Evolutionary conservation across 1,140 invertebrate species (phyloP), one percentile per base, ranked within the genome.

Genomic region (Cyclargus thomasi): DNA sequence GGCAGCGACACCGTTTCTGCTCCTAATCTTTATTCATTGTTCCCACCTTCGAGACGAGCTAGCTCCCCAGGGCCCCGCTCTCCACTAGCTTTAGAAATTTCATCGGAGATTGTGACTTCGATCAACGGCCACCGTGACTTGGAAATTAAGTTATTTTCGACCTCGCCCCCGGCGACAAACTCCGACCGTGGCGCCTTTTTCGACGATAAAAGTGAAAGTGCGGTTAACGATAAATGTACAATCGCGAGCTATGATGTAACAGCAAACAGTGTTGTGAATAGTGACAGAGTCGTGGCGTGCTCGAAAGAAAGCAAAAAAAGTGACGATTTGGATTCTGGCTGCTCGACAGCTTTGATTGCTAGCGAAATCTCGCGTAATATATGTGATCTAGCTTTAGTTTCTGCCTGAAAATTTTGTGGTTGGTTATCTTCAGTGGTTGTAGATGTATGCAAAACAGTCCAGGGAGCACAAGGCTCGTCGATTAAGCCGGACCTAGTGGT

Each of bases 91-190:
- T 85, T 95, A 65, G 93, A 95, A 80, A 94, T 96, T n/a, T 95
- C 94, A 0, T 95, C 95, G 16, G 94, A 95, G 74, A 95, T 96
- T 67, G 94, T 95, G 36, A 95, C 94, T 20, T 95, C 95, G 67
- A 92, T 93, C 62, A 95, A 95, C 79, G 95, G 95, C 4, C 95
- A 95, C 77, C 91, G 95, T 62, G 95, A 95, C 82, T 86, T 95
- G 73, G 95, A 96, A 85, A 96, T 95, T 77, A 95, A 94, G 76
- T 94, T 96, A 84, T 95, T 94, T 82, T 94, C 93, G 64, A 91
- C 90, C 29, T 92, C 92, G 73, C 90, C 91, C 63, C 79, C 84
- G 77, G 85, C 87, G 68, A 81, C 78, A 76, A 82, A 80, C 76
- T 78, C 79, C 73, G 83, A 87, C 69, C 82, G 80, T 71, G 83